Conservation (phyloP, 2,888 invertebrate genomes). For the Epistrophe grossulariae region DNA sequence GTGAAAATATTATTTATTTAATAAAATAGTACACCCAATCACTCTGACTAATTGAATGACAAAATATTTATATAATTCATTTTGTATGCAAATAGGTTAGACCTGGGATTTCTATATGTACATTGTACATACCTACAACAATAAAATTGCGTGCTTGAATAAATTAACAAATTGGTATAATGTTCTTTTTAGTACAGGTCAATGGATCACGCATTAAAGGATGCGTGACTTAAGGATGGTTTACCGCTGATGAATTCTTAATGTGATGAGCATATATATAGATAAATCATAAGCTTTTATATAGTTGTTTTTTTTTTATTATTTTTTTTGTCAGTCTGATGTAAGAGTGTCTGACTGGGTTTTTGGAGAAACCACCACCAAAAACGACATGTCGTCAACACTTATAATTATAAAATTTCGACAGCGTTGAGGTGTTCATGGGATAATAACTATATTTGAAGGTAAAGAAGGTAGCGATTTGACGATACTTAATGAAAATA, state of each 20-base stretch:
- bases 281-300: not conserved
- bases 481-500: no score
- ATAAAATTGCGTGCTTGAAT: constrained; percentile 32
- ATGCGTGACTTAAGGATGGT: constrained; percentile 25
- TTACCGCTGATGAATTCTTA: not conserved
- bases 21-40: constrained; percentile 7
- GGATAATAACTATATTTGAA: no score
- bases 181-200: not conserved
- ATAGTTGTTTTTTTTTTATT: not conserved
- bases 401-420: no score
- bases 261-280: not conserved
- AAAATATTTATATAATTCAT: constrained; percentile 18
- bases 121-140: not conserved
- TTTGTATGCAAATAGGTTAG: constrained; percentile 1
- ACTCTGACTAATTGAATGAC: constrained; percentile 19
- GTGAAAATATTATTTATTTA: constrained; percentile 11
- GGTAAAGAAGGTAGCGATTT: no score
- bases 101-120: not conserved
- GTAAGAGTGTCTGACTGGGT: not conserved
- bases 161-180: constrained; percentile 5
- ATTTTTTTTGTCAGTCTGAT: not conserved
- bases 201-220: constrained; percentile 3
- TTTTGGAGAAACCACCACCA: no score
- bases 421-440: no score
- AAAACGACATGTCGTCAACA: no score